Base-by-base conservation (phyloP, 2,888 invertebrate genomes). In the Ophion slaviceki region DNA sequence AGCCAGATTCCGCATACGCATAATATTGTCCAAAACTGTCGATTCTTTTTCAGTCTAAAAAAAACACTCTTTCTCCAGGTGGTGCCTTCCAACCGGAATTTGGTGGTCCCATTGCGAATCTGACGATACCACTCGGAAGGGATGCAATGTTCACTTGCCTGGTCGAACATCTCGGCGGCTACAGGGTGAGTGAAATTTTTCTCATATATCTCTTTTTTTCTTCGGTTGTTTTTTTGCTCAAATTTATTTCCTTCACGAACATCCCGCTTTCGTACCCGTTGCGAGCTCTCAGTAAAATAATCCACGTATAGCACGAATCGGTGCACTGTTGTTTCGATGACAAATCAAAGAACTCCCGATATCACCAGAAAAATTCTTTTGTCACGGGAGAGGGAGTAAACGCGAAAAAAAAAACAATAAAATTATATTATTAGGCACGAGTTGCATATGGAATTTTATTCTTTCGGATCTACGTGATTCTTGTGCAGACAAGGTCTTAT, bases 111-210 rank as follows among this genome's bases (percentile, higher is more conserved):
- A 96, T 98, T 92, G 95, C 96, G 89, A 98, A 98, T 95, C 95
- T 98, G 90, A 98, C 98, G 81, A 96, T 98, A 82, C 96, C 98
- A 77, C 95, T 97, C 85, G 98, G 98, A 86, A 95, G 98, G 92
- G 98, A 98, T 94, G 98, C 98, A 84, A 97, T 96, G 86, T 97
- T 98, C 93, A 97, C 97, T 92, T 98, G 98, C 94, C 95, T 97
- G 92, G 98, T 98, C 80, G 96, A 97, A 92, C 97, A 98, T 94
- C 95, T 98, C 89, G 98, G 98, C 80, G 97, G 98, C 91, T 98
- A 98, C 94, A 96, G 98, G 95, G 98, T 98, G 17, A 79, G 70
- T 32, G 61, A 24, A 7, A n/a, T 20, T 95, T 76, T 45, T 70
- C 45, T 4, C 53, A 5, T 24, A 24, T 24, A 24, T 53, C 0